These are phyloP conservation scores for Lindbergichthys nudifrons DNA, from an alignment of 2,797 vertebrate species.

Conservation along the genomic window DNA sequence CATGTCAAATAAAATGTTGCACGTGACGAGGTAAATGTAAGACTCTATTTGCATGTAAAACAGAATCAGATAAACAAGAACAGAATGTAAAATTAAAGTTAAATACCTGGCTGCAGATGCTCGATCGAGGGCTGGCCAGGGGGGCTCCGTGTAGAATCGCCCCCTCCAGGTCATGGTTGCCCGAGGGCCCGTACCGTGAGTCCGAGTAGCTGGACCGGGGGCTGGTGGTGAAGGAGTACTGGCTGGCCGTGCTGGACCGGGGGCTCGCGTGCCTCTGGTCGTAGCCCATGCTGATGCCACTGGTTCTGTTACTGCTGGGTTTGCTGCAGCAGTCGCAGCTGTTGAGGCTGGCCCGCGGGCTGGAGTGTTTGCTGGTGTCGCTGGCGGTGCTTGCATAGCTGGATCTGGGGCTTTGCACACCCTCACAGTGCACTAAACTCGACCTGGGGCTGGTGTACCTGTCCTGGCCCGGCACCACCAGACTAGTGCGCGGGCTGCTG, in stretches of 20 bases:
- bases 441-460: slow-evolving; percentile 85
- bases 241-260: slow-evolving; percentile 91
- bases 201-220: slow-evolving; percentile 89
- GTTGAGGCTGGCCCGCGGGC: slow-evolving; percentile 91
- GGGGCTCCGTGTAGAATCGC: slow-evolving; percentile 75
- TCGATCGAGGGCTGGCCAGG: slow-evolving; percentile 85
- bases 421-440: slow-evolving; percentile 85
- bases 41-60: no score
- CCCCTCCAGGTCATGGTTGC: slow-evolving; percentile 84
- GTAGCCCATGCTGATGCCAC: slow-evolving; percentile 98
- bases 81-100: no score
- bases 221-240: slow-evolving; percentile 89
- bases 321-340: slow-evolving; percentile 92
- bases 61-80: no score
- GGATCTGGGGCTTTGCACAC: slow-evolving; percentile 85
- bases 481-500: slow-evolving; percentile 86
- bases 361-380: slow-evolving; percentile 91
- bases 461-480: slow-evolving; percentile 85
- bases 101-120: slow-evolving; percentile 83
- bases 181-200: slow-evolving; percentile 84
- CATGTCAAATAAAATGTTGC: no score
- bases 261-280: slow-evolving; percentile 95
- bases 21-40: no score
- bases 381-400: slow-evolving; percentile 90
- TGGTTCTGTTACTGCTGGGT: slow-evolving; percentile 95